Evolutionary conservation across 2,888 invertebrate species (phyloP).

Genomic region (Sarcophaga caerulescens): DNA sequence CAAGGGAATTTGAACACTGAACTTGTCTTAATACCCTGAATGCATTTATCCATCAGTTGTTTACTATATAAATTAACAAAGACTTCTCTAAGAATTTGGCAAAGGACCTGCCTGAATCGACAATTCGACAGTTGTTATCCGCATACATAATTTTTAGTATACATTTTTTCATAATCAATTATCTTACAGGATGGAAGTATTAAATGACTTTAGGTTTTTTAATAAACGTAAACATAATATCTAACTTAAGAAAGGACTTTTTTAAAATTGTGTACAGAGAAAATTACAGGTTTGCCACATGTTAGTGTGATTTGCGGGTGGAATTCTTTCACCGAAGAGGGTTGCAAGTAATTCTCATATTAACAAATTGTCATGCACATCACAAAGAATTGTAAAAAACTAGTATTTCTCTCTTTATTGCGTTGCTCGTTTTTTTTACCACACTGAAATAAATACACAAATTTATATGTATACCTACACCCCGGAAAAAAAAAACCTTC

Average conservation of each 20-base stretch:
- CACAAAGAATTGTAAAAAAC: constrained; percentile 55
- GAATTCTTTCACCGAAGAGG: constrained; percentile 60
- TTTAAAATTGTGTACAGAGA: constrained; percentile 53
- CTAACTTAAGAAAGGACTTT: constrained; percentile 1
- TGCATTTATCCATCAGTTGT: too few relatives aligned
- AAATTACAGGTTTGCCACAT: constrained; percentile 75
- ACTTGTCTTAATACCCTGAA: too few relatives aligned
- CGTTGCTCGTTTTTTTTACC: constrained; percentile 67
- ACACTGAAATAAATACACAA: constrained; percentile 68
- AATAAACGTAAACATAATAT: neutral
- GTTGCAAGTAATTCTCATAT: constrained; percentile 69
- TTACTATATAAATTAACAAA: too few relatives aligned
- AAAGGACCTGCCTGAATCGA: too few relatives aligned
- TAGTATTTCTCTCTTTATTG: constrained; percentile 55
- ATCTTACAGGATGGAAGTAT: too few relatives aligned
- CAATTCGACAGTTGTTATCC: too few relatives aligned
- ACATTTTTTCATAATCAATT: too few relatives aligned
- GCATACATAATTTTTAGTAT: too few relatives aligned
- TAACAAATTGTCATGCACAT: constrained; percentile 73
- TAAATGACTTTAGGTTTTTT: too few relatives aligned
- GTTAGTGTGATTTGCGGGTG: constrained; percentile 71
- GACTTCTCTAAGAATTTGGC: too few relatives aligned
- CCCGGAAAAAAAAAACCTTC: neutral
- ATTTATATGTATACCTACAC: constrained; percentile 27
- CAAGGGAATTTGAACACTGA: too few relatives aligned